Evolutionary conservation across 2,797 vertebrate species (phyloP).

Genomic region (Pampus argenteus): DNA sequence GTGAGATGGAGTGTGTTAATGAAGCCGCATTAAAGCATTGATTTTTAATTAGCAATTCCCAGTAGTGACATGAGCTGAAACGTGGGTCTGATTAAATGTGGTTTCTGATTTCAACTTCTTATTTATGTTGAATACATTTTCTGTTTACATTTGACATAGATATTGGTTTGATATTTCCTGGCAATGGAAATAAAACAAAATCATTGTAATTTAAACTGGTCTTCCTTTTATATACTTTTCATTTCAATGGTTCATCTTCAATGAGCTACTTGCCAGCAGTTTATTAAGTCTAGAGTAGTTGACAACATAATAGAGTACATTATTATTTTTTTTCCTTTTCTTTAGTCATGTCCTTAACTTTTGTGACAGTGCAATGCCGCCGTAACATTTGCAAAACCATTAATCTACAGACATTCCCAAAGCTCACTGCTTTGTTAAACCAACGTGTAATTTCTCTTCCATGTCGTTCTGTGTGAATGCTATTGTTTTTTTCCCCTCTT

Average conservation of each 20-base stretch:
- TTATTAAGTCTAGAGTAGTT: slow-evolving; percentile 38
- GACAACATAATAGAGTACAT: slow-evolving; percentile 36
- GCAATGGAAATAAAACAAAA: slow-evolving; percentile 17
- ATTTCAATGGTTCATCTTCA: slow-evolving; percentile 7
- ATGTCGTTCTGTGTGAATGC: slow-evolving; percentile 20
- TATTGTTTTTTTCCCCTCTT: neutral
- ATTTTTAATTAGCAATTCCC: slow-evolving; percentile 79
- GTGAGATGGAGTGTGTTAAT: slow-evolving; percentile 76
- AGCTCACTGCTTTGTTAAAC: slow-evolving; percentile 31
- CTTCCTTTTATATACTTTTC: slow-evolving; percentile 21
- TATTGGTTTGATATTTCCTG: slow-evolving; percentile 44
- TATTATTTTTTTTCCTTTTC: slow-evolving; percentile 46
- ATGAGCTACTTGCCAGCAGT: slow-evolving; percentile 7
- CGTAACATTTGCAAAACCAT: slow-evolving; percentile 31
- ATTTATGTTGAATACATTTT: slow-evolving; percentile 22
- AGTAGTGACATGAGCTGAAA: slow-evolving; percentile 75
- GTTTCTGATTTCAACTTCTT: slow-evolving; percentile 36
- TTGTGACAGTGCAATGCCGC: slow-evolving; percentile 20
- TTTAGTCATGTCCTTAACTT: slow-evolving; percentile 35
- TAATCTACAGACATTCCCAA: slow-evolving; percentile 32
- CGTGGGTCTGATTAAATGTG: slow-evolving; percentile 74
- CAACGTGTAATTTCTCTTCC: slow-evolving; percentile 23
- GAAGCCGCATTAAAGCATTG: slow-evolving; percentile 72
- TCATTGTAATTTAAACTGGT: slow-evolving; percentile 13
- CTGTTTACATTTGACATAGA: slow-evolving; percentile 6